Base-by-base conservation (phyloP, 1,140 invertebrate genomes). In the Stegodyphus dumicola region DNA sequence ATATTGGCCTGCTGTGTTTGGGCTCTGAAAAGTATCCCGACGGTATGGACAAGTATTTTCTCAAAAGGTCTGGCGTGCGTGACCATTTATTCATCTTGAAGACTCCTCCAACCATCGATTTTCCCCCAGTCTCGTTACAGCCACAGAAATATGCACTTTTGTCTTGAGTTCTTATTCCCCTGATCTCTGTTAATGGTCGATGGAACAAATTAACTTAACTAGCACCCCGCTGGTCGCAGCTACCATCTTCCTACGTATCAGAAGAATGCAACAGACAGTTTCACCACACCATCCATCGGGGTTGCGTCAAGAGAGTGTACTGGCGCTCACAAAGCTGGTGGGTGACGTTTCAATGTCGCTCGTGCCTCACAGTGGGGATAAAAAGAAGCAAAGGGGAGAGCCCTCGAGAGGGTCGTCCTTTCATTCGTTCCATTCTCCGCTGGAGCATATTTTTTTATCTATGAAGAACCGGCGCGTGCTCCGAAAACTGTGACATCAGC, bases 401-500 rank as follows among this genome's bases (percentile, higher is more conserved):
- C 9, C 7, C 17, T 79, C 77, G 77, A 79, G 77, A 49, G 77
- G 77, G 49, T 69, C 10, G 33, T 33, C 51, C 52, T 56, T 70
- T 66, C 48, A 79, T 79, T 52, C 51, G 10, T 79, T 49, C 66
- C 52, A 33, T 76, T 76, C 54, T 76, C 53, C 70, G n/a, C 11
- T 60, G 53, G 52, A 75, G 60, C 73, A 75, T 51, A 18, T 60
- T 65, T n/a, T 76, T 52, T 76, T 73, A 76, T 76, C n/a, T 60
- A 66, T 51, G n/a, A 17, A 33, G 10, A 65, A 77, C 15, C 33
- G 60, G 77, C 65, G 66, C 77, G 77, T 79, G 77, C 77, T 79
- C 52, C 7, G 56, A 53, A 78, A 79, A 79, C 52, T 79, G 77
- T 56, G 77, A 70, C 77, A 70, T 79, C 77, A 70, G 66, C 77